Evolutionary conservation across 2,113 vertebrate species (phyloP).

Genomic region (Seriola rivoliana): DNA sequence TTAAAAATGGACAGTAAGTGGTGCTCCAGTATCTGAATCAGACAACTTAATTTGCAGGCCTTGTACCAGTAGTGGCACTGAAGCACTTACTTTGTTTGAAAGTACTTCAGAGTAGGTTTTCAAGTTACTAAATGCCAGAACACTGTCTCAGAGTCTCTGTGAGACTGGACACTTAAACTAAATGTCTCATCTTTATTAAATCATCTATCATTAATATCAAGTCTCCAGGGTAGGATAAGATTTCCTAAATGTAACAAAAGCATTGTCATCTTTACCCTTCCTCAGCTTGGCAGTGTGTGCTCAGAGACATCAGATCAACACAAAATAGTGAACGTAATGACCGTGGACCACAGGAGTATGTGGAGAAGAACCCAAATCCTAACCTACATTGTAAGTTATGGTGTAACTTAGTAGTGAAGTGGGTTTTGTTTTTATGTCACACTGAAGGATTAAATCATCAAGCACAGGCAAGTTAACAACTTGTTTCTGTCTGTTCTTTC

Average conservation of each 20-base stretch:
- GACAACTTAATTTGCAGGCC: too few relatives aligned
- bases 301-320: slow-evolving; percentile 93
- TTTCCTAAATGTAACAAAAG: background rate
- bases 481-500: slow-evolving; percentile 49
- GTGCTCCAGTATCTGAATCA: background rate
- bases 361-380: slow-evolving; percentile 97
- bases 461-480: background rate
- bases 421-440: background rate
- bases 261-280: slow-evolving; percentile 3
- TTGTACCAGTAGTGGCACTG: too few relatives aligned
- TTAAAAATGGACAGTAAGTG: too few relatives aligned
- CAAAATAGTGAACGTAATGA: slow-evolving; percentile 91
- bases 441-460: background rate
- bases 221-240: background rate
- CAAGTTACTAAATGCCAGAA: too few relatives aligned
- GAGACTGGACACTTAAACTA: background rate
- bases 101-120: too few relatives aligned
- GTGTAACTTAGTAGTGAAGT: background rate
- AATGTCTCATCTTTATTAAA: background rate
- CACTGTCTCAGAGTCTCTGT: too few relatives aligned
- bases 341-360: slow-evolving; percentile 95
- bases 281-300: slow-evolving; percentile 96
- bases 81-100: too few relatives aligned
- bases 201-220: background rate
- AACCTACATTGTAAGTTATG: slow-evolving; percentile 92